Evolutionary conservation across 2,888 invertebrate species (phyloP), one percentile per base, ranked within the genome.

Genomic region (Rhorus exstirpatorius): DNA sequence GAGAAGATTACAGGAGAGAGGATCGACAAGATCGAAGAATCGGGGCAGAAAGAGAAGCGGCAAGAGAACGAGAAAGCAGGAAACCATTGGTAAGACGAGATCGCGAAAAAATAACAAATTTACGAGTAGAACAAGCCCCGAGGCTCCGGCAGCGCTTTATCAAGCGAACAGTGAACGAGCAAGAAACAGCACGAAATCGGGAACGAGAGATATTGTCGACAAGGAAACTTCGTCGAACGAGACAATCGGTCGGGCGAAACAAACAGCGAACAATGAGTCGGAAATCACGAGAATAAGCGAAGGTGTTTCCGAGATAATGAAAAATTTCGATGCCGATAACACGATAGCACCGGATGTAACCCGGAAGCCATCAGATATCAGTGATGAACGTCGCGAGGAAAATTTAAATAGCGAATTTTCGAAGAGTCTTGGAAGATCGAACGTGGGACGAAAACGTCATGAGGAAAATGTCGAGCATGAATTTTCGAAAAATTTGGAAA

Each of bases 401-500:
- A 89, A 88, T 41, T 86, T 88, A 1, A 90, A 90, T 71, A 85
- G 87, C 19, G 90, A 89, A 21, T 87, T 90, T 46, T 88, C 90
- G 3, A 89, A 88, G 21, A 88, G 90, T 70, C 79, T 89, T n/a
- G 89, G 90, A 41, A 88, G 84, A 44, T 49, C 79, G 68, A 14
- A 67, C 1, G 12, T 35, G 12, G 10, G 31, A 63, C 74, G 65
- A 26, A 53, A 44, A n/a, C 61, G 51, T 10, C 72, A 49, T 67
- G 83, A 53, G 61, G 88, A 86, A 61, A 90, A 89, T 35, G 87
- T 90, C 3, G 91, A 91, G 71, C 86, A 88, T 19, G 90, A 90
- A 24, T 88, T 91, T 38, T 90, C 91, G 1, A 89, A 87, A 21
- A 89, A 91, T 74, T 80, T 91, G 19, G 90, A 91, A 58, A 88